These are phyloP conservation scores for Amphiduros pacificus DNA, from an alignment of 2,888 invertebrate genomes.

Conservation along the genomic window DNA sequence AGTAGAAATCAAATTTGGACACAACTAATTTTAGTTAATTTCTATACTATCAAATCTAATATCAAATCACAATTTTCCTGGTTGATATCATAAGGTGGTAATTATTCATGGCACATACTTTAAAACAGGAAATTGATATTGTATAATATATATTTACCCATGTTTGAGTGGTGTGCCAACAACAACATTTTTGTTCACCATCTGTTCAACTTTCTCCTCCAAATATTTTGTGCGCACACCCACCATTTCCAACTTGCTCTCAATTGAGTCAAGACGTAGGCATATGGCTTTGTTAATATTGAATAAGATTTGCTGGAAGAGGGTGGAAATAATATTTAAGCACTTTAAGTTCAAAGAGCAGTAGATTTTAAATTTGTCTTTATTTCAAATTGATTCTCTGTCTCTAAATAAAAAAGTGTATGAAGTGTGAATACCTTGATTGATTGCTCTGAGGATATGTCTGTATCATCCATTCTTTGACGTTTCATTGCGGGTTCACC, in stretches of 20 bases:
- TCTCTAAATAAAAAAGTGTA: not conserved
- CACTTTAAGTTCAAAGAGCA: no score
- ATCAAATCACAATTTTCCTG: no score
- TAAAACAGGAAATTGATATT: no score
- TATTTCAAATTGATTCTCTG: not conserved
- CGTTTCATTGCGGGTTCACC: constrained; percentile 20
- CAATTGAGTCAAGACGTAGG: constrained; percentile 51
- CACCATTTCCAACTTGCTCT: constrained; percentile 45
- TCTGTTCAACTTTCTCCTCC: constrained; percentile 54
- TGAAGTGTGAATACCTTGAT: constrained; percentile 33
- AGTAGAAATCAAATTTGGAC: no score
- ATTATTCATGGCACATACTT: no score
- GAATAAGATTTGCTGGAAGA: constrained; percentile 54
- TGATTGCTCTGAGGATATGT: constrained; percentile 36
- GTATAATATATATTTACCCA: not conserved
- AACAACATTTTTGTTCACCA: constrained; percentile 4
- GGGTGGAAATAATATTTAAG: not conserved
- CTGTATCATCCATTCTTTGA: constrained; percentile 13
- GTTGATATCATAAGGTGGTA: no score
- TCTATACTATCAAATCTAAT: no score
- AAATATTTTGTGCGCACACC: constrained; percentile 38
- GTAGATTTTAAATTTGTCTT: no score
- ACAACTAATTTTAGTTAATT: no score
- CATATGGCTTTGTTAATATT: constrained; percentile 57
- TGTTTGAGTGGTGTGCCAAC: not conserved